phyloP scores from a whole-genome alignment of 2,888 invertebrate genomes.

The Mesodorylaimus sp. region DNA sequence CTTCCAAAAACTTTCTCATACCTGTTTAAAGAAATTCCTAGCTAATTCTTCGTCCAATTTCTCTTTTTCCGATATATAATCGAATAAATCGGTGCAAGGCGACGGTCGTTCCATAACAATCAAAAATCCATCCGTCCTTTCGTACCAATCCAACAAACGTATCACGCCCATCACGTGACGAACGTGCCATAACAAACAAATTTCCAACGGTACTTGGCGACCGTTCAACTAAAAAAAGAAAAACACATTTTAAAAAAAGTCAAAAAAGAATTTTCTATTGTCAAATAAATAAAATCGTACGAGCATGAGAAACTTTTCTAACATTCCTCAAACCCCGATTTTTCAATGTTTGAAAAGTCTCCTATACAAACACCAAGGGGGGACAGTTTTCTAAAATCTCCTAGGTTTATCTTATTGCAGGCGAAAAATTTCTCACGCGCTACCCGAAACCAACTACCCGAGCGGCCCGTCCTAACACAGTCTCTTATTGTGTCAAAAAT shows the following conservation, averaged over 20 bases:
- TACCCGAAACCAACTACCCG: too few relatives aligned
- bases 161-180: slow-evolving; percentile 39
- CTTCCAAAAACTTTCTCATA: not conserved
- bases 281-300: not conserved
- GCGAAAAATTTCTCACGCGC: too few relatives aligned
- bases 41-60: slow-evolving; percentile 30
- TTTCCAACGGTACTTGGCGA: slow-evolving; percentile 40
- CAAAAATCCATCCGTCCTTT: slow-evolving; percentile 36
- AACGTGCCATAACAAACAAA: slow-evolving; percentile 39
- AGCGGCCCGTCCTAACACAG: too few relatives aligned
- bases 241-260: not conserved
- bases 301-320: too few relatives aligned
- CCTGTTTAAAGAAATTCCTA: slow-evolving; percentile 40
- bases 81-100: slow-evolving; percentile 42
- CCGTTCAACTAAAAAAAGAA: slow-evolving; percentile 35
- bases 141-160: slow-evolving; percentile 39
- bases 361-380: too few relatives aligned
- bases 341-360: too few relatives aligned
- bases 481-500: too few relatives aligned
- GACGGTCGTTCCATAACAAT: slow-evolving; percentile 44
- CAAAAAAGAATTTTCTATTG: not conserved
- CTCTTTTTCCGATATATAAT: slow-evolving; percentile 43
- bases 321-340: too few relatives aligned
- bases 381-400: too few relatives aligned
- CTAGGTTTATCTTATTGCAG: too few relatives aligned